A percentile compares a stretch with the other conserved stretches of the same genome.
These are phyloP conservation scores for Dicyrtoma fusca DNA, from an alignment of 2,888 invertebrate species.

Conservation along the genomic window DNA sequence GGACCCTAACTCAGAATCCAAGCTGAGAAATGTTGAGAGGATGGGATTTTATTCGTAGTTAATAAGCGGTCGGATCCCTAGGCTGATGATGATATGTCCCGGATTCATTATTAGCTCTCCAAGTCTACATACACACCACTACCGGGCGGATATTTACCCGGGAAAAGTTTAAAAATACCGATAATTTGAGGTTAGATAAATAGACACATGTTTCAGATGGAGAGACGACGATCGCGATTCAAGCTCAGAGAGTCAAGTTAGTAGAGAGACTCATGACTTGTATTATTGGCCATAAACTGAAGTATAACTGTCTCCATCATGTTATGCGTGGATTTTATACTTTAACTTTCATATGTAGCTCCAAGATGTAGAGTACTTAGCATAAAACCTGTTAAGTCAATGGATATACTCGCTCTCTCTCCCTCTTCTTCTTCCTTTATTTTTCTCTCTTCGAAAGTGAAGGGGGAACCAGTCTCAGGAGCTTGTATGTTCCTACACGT, in stretches of 20 bases:
- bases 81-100: conserved; percentile 5
- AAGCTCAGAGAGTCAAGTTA: conserved; percentile 31
- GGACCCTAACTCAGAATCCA: conserved; percentile 2
- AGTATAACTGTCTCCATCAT: conserved; percentile 19
- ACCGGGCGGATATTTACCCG: conserved; percentile 20
- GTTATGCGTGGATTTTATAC: conserved; percentile 8
- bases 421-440: conserved; percentile 1
- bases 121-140: not conserved
- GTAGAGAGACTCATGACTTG: conserved; percentile 23
- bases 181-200: conserved; percentile 36
- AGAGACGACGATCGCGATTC: conserved; percentile 31
- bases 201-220: conserved; percentile 33
- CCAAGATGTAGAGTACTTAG: conserved; percentile 19
- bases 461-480: not conserved
- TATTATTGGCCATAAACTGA: conserved; percentile 34
- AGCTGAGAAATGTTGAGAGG: conserved; percentile 12
- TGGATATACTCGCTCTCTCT: not conserved
- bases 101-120: conserved; percentile 5
- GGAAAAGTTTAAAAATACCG: conserved; percentile 37
- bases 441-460: not conserved
- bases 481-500: no score
- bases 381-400: conserved; percentile 31
- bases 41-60: conserved; percentile 32
- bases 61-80: conserved; percentile 20
- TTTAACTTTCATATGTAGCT: conserved; percentile 8